Evolutionary conservation across 2,113 vertebrate species (phyloP).

Genomic region (Castor canadensis): DNA sequence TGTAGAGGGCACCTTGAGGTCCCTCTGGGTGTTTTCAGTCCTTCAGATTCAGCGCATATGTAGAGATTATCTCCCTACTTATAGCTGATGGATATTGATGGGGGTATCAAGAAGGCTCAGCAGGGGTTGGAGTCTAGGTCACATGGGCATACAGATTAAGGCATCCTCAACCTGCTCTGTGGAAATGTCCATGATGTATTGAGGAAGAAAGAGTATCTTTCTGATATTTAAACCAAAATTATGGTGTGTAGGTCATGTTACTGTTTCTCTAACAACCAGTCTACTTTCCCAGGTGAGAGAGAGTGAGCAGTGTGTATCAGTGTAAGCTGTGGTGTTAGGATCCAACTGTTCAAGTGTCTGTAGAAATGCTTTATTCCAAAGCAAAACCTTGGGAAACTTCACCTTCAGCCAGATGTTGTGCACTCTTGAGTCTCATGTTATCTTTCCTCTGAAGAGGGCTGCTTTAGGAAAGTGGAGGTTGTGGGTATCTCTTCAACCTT

Average conservation of each 20-base stretch:
- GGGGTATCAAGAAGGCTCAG: constrained; percentile 23
- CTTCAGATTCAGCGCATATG: not conserved
- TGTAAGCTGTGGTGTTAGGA: constrained; percentile 67
- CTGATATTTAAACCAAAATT: constrained; percentile 80
- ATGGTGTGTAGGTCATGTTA: constrained; percentile 54
- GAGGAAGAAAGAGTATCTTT: constrained; percentile 42
- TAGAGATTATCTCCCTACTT: constrained; percentile 13
- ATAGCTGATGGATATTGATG: not conserved
- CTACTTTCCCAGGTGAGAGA: constrained; percentile 72
- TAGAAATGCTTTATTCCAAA: constrained; percentile 64
- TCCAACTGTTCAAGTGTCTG: constrained; percentile 73
- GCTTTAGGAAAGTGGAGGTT: constrained; percentile 37
- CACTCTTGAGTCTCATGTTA: constrained; percentile 30
- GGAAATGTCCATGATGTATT: constrained; percentile 22
- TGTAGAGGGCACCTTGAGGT: not conserved
- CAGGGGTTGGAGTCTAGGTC: not conserved
- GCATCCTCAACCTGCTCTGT: constrained; percentile 49
- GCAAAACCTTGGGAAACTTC: constrained; percentile 60
- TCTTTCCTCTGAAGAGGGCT: constrained; percentile 70
- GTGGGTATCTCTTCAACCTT: not conserved
- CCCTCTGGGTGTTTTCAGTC: constrained; percentile 40
- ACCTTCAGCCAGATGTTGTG: constrained; percentile 42
- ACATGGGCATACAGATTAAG: constrained; percentile 21
- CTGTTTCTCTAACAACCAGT: constrained; percentile 72
- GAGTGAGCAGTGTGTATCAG: constrained; percentile 72